A percentile compares a stretch with the other conserved stretches of the same genome.
Evolutionary conservation across 2,113 vertebrate genomes (phyloP).

Genomic region (Lota lota): DNA sequence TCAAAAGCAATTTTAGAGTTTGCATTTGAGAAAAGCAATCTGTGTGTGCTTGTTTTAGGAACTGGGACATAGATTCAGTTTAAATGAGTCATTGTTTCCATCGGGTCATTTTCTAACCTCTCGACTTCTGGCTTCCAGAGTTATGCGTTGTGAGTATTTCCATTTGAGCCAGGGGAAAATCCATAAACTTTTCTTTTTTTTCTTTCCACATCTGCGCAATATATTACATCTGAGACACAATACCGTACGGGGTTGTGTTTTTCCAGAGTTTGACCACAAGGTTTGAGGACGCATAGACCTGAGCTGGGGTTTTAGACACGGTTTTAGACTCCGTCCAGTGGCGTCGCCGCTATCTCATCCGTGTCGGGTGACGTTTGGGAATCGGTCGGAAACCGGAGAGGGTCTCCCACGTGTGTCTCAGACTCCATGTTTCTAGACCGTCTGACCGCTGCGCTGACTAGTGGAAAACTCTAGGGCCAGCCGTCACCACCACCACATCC

Average conservation of each 20-base stretch:
- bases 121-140: slow-evolving; percentile 40
- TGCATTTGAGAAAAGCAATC: not conserved
- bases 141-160: slow-evolving; percentile 52
- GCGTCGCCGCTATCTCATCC: slow-evolving; percentile 24
- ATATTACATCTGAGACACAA: slow-evolving; percentile 20
- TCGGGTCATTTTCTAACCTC: slow-evolving; percentile 58
- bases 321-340: not conserved
- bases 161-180: slow-evolving; percentile 59
- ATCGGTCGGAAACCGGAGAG: slow-evolving; percentile 6
- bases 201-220: slow-evolving; percentile 27
- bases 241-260: not conserved
- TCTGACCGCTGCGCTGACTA: slow-evolving; percentile 40
- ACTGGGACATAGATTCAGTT: slow-evolving; percentile 39
- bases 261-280: slow-evolving; percentile 8
- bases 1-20: not conserved
- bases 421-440: slow-evolving; percentile 46
- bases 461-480: slow-evolving; percentile 67
- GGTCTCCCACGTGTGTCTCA: slow-evolving; percentile 51
- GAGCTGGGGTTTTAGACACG: not conserved
- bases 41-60: slow-evolving; percentile 21
- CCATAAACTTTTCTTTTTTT: slow-evolving; percentile 44
- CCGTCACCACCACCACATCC: slow-evolving; percentile 6
- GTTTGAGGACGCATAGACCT: not conserved
- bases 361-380: slow-evolving; percentile 13
- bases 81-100: slow-evolving; percentile 69